These are phyloP conservation scores for Osedax frankpressi DNA, from an alignment of 2,888 invertebrate species.

Conservation along the genomic window DNA sequence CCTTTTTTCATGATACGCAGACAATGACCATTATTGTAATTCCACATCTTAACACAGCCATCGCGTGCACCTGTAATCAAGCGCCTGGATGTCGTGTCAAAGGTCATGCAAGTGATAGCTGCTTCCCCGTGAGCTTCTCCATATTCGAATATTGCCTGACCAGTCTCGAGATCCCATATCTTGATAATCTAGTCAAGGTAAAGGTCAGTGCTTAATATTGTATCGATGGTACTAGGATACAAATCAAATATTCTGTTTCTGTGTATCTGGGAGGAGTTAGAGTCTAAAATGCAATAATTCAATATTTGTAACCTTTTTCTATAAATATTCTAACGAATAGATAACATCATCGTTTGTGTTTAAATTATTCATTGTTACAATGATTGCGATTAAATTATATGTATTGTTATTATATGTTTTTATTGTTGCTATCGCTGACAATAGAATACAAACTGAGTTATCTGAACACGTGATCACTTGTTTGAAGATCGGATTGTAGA, in stretches of 20 bases:
- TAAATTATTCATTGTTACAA: too few species aligned
- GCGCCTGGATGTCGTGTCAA: conserved; percentile 44
- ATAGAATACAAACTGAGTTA: conserved; percentile 42
- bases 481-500: conserved; percentile 43
- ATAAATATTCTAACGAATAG: too few species aligned
- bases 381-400: too few species aligned
- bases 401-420: too few species aligned
- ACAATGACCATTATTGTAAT: conserved; percentile 47
- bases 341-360: too few species aligned
- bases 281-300: too few species aligned
- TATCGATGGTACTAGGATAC: too few species aligned
- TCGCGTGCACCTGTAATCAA: conserved; percentile 45
- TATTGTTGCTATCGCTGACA: too few species aligned
- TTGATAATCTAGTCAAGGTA: conserved; percentile 46
- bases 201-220: too few species aligned
- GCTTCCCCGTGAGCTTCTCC: conserved; percentile 43
- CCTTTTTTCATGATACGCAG: conserved; percentile 35
- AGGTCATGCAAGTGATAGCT: conserved; percentile 45
- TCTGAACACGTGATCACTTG: conserved; percentile 45
- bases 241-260: too few species aligned
- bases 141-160: conserved; percentile 44
- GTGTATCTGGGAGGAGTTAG: too few species aligned
- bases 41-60: conserved; percentile 44
- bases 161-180: conserved; percentile 46
- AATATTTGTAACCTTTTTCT: too few species aligned